A percentile compares a stretch with the other conserved stretches of the same genome.
These are phyloP conservation scores for Oxyteleia sp. DNA, from an alignment of 2,888 invertebrate species.

Conservation along the genomic window DNA sequence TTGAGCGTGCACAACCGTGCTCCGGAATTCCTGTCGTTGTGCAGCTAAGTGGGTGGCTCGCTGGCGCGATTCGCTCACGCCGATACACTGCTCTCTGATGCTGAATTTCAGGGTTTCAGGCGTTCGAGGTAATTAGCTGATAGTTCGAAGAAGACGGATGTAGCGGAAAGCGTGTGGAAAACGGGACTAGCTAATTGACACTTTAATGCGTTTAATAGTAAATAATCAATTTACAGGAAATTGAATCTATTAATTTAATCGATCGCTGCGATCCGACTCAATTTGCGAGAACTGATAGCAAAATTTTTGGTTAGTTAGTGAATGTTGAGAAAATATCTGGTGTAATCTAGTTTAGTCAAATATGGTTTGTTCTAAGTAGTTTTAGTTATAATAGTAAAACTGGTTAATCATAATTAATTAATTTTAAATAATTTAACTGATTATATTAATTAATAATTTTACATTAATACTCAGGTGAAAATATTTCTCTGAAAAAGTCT, in stretches of 20 bases:
- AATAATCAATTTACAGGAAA: conserved; percentile 43
- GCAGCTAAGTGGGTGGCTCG: conserved; percentile 71
- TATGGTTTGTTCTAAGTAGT: no score
- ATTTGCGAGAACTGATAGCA: conserved; percentile 4
- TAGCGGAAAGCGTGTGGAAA: conserved; percentile 44
- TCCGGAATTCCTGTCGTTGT: conserved; percentile 70
- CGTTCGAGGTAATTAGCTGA: conserved; percentile 66
- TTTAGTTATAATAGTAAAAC: no score
- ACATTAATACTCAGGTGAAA: no score
- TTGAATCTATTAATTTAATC: conserved; percentile 30
- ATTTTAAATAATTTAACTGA: no score
- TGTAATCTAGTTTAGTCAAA: background rate
- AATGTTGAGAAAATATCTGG: background rate
- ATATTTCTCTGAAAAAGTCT: no score
- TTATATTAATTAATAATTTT: no score
- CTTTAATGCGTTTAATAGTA: conserved; percentile 37
- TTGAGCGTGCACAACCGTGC: conserved; percentile 70
- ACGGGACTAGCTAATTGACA: conserved; percentile 50
- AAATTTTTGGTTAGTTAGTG: background rate
- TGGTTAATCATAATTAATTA: no score
- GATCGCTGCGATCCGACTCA: background rate
- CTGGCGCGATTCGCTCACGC: conserved; percentile 52
- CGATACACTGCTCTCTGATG: conserved; percentile 54
- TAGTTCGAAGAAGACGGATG: conserved; percentile 57
- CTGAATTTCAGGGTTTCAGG: conserved; percentile 61